Evolutionary conservation across 2,113 vertebrate species (phyloP).

Genomic region (Conger conger): DNA sequence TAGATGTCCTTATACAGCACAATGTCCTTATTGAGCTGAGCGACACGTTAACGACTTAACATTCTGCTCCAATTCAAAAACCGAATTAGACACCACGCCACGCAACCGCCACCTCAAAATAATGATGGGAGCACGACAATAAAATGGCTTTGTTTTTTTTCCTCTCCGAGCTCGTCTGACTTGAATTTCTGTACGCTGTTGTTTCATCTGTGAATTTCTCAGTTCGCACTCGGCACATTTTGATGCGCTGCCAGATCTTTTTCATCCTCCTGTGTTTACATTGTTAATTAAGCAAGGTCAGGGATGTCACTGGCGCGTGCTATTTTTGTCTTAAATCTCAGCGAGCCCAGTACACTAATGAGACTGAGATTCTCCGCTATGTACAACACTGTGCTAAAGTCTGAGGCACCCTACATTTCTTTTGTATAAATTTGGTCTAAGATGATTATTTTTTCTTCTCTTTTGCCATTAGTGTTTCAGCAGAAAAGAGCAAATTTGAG

Average conservation of each 20-base stretch:
- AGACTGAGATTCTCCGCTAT: slow-evolving; percentile 33
- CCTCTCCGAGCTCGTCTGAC: not conserved
- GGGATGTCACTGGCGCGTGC: slow-evolving; percentile 28
- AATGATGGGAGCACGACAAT: not conserved
- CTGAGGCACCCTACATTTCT: too few species aligned
- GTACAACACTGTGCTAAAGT: too few species aligned
- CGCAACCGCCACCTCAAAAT: not conserved
- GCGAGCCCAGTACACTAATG: slow-evolving; percentile 40
- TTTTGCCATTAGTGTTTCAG: too few species aligned
- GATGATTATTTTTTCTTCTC: too few species aligned
- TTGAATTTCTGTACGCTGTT: not conserved
- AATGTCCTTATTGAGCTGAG: too few species aligned
- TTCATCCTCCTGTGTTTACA: slow-evolving; percentile 30
- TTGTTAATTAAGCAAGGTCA: slow-evolving; percentile 51
- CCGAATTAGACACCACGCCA: not conserved
- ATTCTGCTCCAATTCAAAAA: too few species aligned
- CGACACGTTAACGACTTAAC: too few species aligned
- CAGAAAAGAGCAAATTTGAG: too few species aligned
- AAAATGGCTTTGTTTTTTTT: not conserved
- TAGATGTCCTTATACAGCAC: too few species aligned
- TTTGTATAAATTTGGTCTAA: too few species aligned
- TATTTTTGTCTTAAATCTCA: slow-evolving; percentile 44
- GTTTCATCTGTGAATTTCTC: not conserved
- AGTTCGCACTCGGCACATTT: not conserved
- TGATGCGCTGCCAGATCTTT: not conserved